phyloP scores from a whole-genome alignment of 1,140 invertebrate genomes.

The Acromyrmex heyeri region DNA sequence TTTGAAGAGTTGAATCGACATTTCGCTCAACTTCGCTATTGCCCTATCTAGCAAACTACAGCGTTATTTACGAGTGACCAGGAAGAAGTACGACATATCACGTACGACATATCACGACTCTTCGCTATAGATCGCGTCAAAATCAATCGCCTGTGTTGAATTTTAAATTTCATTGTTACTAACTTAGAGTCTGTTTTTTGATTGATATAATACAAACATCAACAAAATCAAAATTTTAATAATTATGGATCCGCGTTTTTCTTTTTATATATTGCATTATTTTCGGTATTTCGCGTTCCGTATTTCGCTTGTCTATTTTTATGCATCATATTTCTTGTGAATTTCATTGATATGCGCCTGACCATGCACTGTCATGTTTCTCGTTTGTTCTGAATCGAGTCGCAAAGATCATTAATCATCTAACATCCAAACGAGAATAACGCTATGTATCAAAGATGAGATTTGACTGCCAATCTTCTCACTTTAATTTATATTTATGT shows the following conservation, averaged over 20 bases:
- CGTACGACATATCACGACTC: background rate
- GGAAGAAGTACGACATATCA: background rate
- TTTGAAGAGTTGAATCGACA: conserved; percentile 27
- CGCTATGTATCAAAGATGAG: background rate
- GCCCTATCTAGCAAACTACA: conserved; percentile 40
- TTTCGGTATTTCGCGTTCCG: background rate
- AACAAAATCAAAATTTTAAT: background rate
- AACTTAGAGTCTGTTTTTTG: background rate
- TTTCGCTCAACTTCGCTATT: conserved; percentile 30
- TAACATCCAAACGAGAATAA: background rate
- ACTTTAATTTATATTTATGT: conserved; percentile 1
- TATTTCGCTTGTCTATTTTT: background rate
- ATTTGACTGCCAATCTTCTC: background rate
- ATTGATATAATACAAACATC: background rate
- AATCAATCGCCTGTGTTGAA: background rate
- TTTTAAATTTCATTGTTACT: background rate
- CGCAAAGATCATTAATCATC: conserved; percentile 14
- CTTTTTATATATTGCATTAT: background rate
- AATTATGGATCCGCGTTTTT: background rate
- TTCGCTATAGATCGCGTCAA: background rate
- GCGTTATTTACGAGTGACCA: conserved; percentile 22
- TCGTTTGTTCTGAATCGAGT: conserved; percentile 8
- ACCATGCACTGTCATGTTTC: background rate
- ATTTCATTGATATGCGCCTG: conserved; percentile 25
- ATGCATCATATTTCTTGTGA: background rate